Base-by-base conservation (phyloP, 2,113 vertebrate genomes). In the Labrus mixtus region DNA sequence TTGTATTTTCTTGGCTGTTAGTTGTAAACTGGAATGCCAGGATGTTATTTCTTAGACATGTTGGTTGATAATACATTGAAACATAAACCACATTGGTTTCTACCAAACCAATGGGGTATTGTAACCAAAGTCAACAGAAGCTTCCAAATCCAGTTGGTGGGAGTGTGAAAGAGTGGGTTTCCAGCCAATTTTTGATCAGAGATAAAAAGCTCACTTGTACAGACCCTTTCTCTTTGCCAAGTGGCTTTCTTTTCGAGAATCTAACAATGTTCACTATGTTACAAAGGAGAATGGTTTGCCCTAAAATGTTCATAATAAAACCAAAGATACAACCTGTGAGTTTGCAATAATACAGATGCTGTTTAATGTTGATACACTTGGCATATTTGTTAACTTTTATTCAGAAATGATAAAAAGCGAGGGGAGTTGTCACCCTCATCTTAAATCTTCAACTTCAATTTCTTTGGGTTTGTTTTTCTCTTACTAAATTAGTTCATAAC, bases 111-210 rank as follows among this genome's bases (percentile, higher is more conserved):
- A 61, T 39, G 12, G 63, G 56, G 50, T 68, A 79, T 76, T 90
- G 53, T 63, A 70, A 70, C 20, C 73, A 25, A 86, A 86, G 73
- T 87, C 62, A 71, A 63, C 81, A 85, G 84, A 88, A 33, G 84
- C 84, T 79, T 81, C 76, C 77, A 71, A 74, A 78, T 60, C 53
- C 62, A 89, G 64, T 70, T 55, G 57, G 88, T 90, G 79, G 87
- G 89, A 68, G 81, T 81, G 74, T 87, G 79, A 89, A 73, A 62
- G 54, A 89, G 64, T 55, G 48, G 68, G 60, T 73, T 53, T 46
- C 23, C 15, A 51, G 82, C 76, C 81, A 87, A 85, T 62, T 80
- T 68, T 54, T 50, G 12, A 76, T 81, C 43, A 17, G 64, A 88
- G 72, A 87, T n/a, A 45, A 63, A 83, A 74, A 78, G 76, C 81